These are phyloP conservation scores for Campoletis sonorensis DNA, from an alignment of 1,140 invertebrate genomes.

Conservation along the genomic window DNA sequence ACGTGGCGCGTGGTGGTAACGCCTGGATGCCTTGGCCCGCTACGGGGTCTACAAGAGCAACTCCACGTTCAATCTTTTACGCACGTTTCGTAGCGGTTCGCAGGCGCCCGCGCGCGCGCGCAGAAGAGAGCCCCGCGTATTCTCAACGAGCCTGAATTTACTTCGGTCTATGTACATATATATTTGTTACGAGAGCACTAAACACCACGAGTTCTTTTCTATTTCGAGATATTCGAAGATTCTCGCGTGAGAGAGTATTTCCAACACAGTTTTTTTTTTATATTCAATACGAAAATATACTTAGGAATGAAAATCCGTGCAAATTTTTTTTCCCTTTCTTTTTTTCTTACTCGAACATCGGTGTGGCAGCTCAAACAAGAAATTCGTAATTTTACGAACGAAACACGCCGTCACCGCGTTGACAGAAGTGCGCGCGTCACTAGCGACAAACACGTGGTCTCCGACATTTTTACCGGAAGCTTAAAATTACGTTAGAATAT, in stretches of 20 bases:
- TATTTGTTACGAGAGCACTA: neutral
- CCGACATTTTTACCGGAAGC: no score
- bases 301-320: neutral
- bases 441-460: no score
- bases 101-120: no score
- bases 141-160: neutral
- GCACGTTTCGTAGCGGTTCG: slow-evolving; percentile 30
- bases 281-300: neutral
- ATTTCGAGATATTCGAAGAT: slow-evolving; percentile 20
- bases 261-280: neutral
- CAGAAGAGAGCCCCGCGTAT: neutral
- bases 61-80: slow-evolving; percentile 40
- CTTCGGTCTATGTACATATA: neutral
- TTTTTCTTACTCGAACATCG: neutral
- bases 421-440: no score
- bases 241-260: neutral
- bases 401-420: neutral
- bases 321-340: no score
- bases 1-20: slow-evolving; percentile 51
- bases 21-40: slow-evolving; percentile 48
- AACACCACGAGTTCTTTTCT: neutral
- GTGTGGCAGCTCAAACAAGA: neutral
- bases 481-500: no score
- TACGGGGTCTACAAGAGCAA: slow-evolving; percentile 55
- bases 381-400: neutral